Base-by-base conservation (phyloP, 2,888 invertebrate genomes). In the Calameuta filiformis region DNA sequence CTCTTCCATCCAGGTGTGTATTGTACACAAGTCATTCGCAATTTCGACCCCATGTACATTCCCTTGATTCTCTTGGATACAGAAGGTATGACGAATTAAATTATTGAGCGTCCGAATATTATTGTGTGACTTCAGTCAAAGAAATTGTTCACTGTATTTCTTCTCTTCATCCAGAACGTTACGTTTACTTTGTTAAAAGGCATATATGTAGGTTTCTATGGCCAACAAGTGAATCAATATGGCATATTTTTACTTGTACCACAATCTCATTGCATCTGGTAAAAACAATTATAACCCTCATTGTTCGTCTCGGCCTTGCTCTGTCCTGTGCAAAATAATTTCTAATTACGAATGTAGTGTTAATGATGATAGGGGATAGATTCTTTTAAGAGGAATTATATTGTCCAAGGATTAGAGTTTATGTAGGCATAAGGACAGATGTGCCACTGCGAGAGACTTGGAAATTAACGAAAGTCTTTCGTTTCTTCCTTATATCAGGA, bases 181-280 rank as follows among this genome's bases (percentile, higher is more conserved):
- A 56, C 23, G 56, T 56, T 56, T 56, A 56, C 56, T 56, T 56
- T 56, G 9, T 23, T 23, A 23, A 56, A 56, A 56, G 23, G 23
- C 56, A 9, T 56, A 23, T 56, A 56, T 56, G 56, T 56, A 23
- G 0, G 23, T 56, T 56, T 9, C 56, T 56, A 56, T 56, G 56
- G 23, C 56, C 56, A 56, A 9, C 9, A 56, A 56, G 23, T 56
- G 56, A 56, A 56, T 56, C 56, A 56, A 56, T 56, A 56, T 56
- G 56, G 56, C 56, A 56, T 56, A 23, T 33, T 31, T 31, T 71
- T 12, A 31, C 35, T 34, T 74, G 30, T 35, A 35, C 30, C 74
- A 74, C 74, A 74, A 74, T 40, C 74, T 74, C 74, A 74, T 74
- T 74, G 74, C 74, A 74, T 40, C 74, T 74, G 34, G 35, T 74